Percentiles rank a stretch among this genome's conserved stretches.
Conservation (phyloP, 2,888 invertebrate species). For the Leptarthrus brevirostris region DNA sequence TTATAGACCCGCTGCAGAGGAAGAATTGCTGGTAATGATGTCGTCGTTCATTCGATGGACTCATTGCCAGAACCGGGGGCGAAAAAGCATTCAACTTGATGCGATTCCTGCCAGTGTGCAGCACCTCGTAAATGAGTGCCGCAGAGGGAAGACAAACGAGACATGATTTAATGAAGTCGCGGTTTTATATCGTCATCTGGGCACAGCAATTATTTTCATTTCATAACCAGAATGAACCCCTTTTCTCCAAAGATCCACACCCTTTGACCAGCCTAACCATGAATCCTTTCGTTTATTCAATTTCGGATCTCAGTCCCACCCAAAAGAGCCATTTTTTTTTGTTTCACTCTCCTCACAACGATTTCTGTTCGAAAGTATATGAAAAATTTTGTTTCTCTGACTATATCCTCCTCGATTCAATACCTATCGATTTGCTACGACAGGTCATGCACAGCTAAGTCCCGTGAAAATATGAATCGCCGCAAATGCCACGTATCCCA, state of each 20-base stretch:
- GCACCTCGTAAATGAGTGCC: conserved; percentile 20
- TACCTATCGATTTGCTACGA: conserved; percentile 35
- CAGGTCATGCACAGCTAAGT: conserved; percentile 33
- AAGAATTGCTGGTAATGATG: conserved; percentile 38
- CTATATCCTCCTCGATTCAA: neutral
- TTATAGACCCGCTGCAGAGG: neutral
- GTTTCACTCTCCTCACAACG: neutral
- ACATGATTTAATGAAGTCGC: conserved; percentile 43
- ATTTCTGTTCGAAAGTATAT: neutral
- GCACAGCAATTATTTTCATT: conserved; percentile 39
- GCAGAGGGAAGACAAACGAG: conserved; percentile 32
- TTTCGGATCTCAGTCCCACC: too few species aligned
- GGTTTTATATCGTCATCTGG: conserved; percentile 35
- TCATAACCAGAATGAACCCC: neutral
- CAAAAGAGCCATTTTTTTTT: too few species aligned
- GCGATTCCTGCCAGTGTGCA: conserved; percentile 6
- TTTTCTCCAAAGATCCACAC: too few species aligned
- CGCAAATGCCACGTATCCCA: conserved; percentile 19
- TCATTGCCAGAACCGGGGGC: conserved; percentile 47
- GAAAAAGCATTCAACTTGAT: conserved; percentile 37
- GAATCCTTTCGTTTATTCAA: too few species aligned
- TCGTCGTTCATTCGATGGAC: conserved; percentile 28
- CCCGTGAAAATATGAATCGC: conserved; percentile 38
- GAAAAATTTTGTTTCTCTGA: neutral
- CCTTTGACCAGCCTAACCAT: too few species aligned